Evolutionary conservation across 37 sponge, comb jelly and placozoan genomes (phyloP), one percentile per base, ranked within the genome.

Genomic region (Halichondria panicea): DNA sequence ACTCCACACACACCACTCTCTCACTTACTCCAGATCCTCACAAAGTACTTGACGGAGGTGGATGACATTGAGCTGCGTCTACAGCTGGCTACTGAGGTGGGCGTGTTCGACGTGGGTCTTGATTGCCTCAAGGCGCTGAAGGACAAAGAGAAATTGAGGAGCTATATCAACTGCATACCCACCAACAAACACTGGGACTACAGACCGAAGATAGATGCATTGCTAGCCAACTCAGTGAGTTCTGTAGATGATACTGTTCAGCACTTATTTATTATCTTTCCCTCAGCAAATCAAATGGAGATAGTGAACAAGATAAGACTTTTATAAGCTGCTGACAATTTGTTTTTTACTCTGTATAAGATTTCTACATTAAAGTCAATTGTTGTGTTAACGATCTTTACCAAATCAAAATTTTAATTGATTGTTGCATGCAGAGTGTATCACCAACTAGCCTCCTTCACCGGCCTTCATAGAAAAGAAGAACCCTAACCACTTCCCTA

Each of bases 231-330:
- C 73, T 35, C 81, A 25, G 81, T 81, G 34, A 44, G 70, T 42
- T 48, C 52, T 18, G 52, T 11, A 48, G 52, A 48, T 11, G 52
- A 15, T 48, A 11, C 52, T 48, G 13, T 48, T 48, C 15, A 48
- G 15, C 15, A 18, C 11, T 42, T 36, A 38, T 19, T 72, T 6
- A 19, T 60, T 18, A 33, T 61, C 13, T 43, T 5, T 60, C 21
- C 12, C 48, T 21, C 81, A 81, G 74, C 74, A 72, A 64, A 72
- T 81, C 48, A 80, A 71, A 37, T 80, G 81, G 81, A 80, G 71
- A 30, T 61, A 30, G 43, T 1, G n/a, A 68, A 22, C 4, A 30
- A 13, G 4, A 25, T 18, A 63, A 63, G 6, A 22, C n/a, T n/a
- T n/a, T n/a, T n/a, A n/a, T n/a, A n/a, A n/a, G n/a, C n/a, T n/a